Conservation (phyloP, 2,888 invertebrate species). For the Empis stercorea region DNA sequence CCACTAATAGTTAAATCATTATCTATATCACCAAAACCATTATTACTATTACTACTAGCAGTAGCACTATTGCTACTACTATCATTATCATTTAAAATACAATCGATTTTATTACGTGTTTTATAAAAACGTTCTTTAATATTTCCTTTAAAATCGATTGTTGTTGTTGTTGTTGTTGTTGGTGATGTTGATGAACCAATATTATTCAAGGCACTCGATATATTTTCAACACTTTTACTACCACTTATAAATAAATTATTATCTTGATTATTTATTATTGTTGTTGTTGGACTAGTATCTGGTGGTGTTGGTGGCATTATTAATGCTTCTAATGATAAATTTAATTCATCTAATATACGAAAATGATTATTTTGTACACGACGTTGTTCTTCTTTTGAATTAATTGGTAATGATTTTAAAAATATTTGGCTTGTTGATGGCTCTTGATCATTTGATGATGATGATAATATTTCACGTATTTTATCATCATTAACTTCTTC, state of each 20-base stretch:
- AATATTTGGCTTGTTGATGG: neutral
- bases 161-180: too few species aligned
- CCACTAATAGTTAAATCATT: slow-evolving; percentile 49
- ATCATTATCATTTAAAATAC: too few species aligned
- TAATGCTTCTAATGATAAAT: slow-evolving; percentile 72
- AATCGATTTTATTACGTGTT: too few species aligned
- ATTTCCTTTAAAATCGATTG: slow-evolving; percentile 13
- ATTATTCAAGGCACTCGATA: slow-evolving; percentile 9
- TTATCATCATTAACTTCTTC: slow-evolving; percentile 13
- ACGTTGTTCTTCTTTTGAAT: slow-evolving; percentile 52
- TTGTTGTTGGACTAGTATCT: slow-evolving; percentile 32
- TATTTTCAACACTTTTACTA: slow-evolving; percentile 8
- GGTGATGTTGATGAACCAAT: too few species aligned
- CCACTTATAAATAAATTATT: neutral
- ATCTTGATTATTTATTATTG: slow-evolving; percentile 39
- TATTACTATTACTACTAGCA: neutral
- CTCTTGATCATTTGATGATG: neutral
- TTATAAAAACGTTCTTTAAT: neutral
- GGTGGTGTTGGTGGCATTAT: slow-evolving; percentile 52
- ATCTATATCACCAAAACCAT: slow-evolving; percentile 42
- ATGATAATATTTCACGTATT: slow-evolving; percentile 8
- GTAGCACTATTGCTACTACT: too few species aligned
- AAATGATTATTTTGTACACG: slow-evolving; percentile 64
- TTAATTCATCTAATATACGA: slow-evolving; percentile 63
- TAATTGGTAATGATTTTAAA: neutral